These are phyloP conservation scores for Tigriopus japonicus DNA, from an alignment of 1,140 invertebrate species.

Conservation along the genomic window DNA sequence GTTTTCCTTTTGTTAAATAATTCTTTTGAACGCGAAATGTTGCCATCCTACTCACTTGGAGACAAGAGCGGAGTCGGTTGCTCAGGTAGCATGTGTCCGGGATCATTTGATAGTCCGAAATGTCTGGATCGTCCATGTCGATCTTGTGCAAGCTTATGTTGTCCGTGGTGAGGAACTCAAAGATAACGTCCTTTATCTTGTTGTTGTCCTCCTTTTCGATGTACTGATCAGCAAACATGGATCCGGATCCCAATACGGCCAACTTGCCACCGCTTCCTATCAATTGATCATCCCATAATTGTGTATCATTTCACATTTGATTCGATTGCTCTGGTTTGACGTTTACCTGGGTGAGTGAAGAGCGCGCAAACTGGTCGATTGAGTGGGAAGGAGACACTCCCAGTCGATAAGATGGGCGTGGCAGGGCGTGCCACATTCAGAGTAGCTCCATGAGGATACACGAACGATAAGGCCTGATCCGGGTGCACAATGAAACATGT, in stretches of 20 bases:
- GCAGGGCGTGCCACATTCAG: slow-evolving; percentile 80
- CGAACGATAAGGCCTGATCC: slow-evolving; percentile 49
- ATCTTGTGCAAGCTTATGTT: slow-evolving; percentile 50
- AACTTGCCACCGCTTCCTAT: slow-evolving; percentile 27
- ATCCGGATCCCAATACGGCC: slow-evolving; percentile 35
- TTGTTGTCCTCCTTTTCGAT: slow-evolving; percentile 88
- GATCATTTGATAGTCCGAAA: slow-evolving; percentile 74
- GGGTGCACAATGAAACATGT: too few relatives aligned
- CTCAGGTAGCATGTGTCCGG: slow-evolving; percentile 71
- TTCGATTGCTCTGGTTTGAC: too few relatives aligned
- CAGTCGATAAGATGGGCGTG: slow-evolving; percentile 68
- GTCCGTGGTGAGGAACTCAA: slow-evolving; percentile 55
- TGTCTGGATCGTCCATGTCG: slow-evolving; percentile 82
- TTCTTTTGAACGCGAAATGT: too few relatives aligned
- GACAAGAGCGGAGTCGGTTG: slow-evolving; percentile 56
- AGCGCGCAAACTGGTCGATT: slow-evolving; percentile 78
- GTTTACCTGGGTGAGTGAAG: slow-evolving; percentile 29
- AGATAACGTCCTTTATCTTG: slow-evolving; percentile 67
- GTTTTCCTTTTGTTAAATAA: too few relatives aligned
- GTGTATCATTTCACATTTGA: too few relatives aligned
- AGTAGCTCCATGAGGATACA: slow-evolving; percentile 91
- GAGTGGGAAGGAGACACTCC: slow-evolving; percentile 73
- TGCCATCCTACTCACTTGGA: slow-evolving; percentile 41
- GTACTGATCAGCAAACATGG: slow-evolving; percentile 49
- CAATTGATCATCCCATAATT: too few relatives aligned